These are phyloP conservation scores for Sinhomidia bicolor DNA, from an alignment of 2,888 invertebrate genomes.

Conservation along the genomic window DNA sequence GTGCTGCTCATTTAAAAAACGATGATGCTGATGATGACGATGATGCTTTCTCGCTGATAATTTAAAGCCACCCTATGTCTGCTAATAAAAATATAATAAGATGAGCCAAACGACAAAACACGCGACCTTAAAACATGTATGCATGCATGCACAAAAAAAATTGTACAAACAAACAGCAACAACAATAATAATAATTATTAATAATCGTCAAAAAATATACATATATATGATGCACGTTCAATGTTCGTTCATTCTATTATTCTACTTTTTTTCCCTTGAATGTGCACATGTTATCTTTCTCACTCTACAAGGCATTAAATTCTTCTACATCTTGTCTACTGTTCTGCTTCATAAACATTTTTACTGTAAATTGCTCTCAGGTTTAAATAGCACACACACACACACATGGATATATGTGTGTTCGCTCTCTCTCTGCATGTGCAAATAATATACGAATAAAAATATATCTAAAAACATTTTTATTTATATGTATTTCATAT, in stretches of 20 bases:
- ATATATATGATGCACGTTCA: slow-evolving; percentile 24
- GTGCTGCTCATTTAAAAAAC: slow-evolving; percentile 31
- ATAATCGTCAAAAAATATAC: no score
- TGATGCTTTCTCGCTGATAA: slow-evolving; percentile 33
- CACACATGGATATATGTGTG: no score
- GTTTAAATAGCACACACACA: background rate
- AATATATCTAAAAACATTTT: background rate
- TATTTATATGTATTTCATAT: slow-evolving; percentile 38
- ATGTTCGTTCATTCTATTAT: slow-evolving; percentile 53
- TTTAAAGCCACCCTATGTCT: slow-evolving; percentile 31
- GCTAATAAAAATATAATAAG: slow-evolving; percentile 49
- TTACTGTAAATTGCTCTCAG: slow-evolving; percentile 53
- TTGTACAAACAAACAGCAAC: background rate
- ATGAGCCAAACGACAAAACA: slow-evolving; percentile 42
- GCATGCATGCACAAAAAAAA: slow-evolving; percentile 44
- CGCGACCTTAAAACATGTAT: slow-evolving; percentile 59
- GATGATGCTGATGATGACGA: background rate
- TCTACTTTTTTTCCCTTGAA: slow-evolving; percentile 22
- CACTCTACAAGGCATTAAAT: slow-evolving; percentile 45
- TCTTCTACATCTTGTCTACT: slow-evolving; percentile 56
- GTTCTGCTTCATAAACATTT: slow-evolving; percentile 70
- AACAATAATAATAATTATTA: slow-evolving; percentile 34
- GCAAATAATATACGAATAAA: no score
- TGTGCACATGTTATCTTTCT: slow-evolving; percentile 57
- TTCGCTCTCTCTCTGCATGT: no score